These are phyloP conservation scores for Dolichopus griseipennis DNA, from an alignment of 2,888 invertebrate genomes.

Conservation along the genomic window DNA sequence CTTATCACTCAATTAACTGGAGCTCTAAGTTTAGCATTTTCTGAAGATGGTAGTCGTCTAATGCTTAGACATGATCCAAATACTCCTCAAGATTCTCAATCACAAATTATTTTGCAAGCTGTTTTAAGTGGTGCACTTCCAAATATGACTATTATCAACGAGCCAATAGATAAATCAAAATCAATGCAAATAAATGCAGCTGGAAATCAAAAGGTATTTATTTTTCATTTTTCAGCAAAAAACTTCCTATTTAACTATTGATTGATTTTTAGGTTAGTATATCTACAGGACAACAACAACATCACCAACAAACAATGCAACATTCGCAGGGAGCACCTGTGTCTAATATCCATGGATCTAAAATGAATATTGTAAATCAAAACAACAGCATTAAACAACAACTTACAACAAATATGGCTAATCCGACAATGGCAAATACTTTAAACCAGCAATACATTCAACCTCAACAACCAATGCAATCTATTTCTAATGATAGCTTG, in stretches of 20 bases:
- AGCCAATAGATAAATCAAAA: constrained; percentile 29
- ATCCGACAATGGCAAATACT: not conserved
- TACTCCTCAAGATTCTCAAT: constrained; percentile 47
- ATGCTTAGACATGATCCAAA: constrained; percentile 57
- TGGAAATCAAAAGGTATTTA: not conserved
- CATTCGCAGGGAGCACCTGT: not conserved
- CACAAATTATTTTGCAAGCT: constrained; percentile 42
- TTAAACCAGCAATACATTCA: not conserved
- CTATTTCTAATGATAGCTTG: not conserved
- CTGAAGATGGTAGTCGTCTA: constrained; percentile 58
- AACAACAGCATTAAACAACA: not conserved
- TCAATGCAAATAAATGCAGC: constrained; percentile 9
- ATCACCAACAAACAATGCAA: constrained; percentile 14
- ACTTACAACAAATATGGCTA: not conserved
- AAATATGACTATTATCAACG: constrained; percentile 42
- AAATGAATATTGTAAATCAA: not conserved
- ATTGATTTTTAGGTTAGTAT: not conserved
- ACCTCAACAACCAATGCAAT: not conserved
- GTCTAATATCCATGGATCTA: not conserved
- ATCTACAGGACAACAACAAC: not conserved
- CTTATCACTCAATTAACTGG: constrained; percentile 51
- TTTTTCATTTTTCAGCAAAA: not conserved
- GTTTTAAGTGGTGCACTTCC: constrained; percentile 41
- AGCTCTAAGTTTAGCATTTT: constrained; percentile 55
- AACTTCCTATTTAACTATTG: not conserved